Evolutionary conservation across 2,113 vertebrate species (phyloP).

Genomic region (Elachura formosa): DNA sequence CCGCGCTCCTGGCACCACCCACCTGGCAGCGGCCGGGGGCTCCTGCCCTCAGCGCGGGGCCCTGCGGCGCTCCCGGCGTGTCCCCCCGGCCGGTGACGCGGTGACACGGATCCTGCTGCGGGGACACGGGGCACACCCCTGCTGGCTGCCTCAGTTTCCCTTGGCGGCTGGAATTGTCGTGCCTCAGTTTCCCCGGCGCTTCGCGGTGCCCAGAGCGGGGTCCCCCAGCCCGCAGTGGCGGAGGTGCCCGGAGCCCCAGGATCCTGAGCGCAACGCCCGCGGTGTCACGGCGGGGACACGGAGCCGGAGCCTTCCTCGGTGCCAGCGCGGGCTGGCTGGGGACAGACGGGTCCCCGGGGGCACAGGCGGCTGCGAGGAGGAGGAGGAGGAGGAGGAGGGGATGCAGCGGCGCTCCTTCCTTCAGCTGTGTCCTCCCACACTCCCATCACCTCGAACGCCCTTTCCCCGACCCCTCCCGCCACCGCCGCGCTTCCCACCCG

Average conservation of each 20-base stretch:
- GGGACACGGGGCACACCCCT: neutral
- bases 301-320: neutral
- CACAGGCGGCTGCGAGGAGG: neutral
- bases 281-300: neutral
- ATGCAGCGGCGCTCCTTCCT: neutral
- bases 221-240: no score
- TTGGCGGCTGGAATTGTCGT: fast-evolving
- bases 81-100: neutral
- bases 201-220: no score
- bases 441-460: neutral
- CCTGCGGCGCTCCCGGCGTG: neutral
- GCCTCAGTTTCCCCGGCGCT: neutral
- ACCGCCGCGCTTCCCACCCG: neutral
- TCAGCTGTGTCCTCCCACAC: neutral
- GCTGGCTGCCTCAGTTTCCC: neutral
- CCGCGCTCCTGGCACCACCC: neutral
- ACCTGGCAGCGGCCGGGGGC: neutral
- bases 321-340: neutral
- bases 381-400: no score
- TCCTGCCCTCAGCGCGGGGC: neutral
- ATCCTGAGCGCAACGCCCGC: no score
- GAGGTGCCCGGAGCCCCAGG: no score
- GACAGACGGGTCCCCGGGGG: neutral
- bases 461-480: neutral
- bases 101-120: neutral